Conservation (phyloP, 2,797 vertebrate species). For the Mormyrops boulengeri region DNA sequence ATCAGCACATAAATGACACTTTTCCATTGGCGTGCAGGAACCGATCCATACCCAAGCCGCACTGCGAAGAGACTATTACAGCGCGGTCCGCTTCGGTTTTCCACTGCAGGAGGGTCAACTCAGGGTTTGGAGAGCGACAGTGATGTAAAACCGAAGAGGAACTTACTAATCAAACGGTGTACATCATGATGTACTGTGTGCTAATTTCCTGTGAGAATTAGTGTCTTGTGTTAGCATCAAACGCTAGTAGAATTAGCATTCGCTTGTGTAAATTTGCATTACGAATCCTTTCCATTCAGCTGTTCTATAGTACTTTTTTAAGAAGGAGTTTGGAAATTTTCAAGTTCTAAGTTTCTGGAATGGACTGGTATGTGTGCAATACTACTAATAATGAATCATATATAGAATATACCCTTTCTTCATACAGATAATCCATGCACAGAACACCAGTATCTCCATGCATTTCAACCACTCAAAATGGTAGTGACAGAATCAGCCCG, state of each 20-base stretch:
- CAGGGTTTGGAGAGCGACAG: not conserved
- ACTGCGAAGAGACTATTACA: not conserved
- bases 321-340: not conserved
- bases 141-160: not conserved
- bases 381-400: not conserved
- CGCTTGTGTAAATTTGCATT: not conserved
- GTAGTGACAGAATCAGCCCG: not conserved
- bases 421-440: not conserved
- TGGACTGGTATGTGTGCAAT: not conserved
- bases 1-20: conserved; percentile 19
- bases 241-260: not conserved
- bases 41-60: not conserved
- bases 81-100: not conserved
- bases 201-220: not conserved
- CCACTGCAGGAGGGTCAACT: not conserved
- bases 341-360: not conserved
- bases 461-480: not conserved
- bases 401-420: not conserved
- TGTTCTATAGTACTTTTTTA: not conserved
- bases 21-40: not conserved
- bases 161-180: not conserved
- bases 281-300: not conserved
- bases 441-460: not conserved
- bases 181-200: not conserved
- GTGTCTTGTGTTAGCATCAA: not conserved